Conservation (phyloP, 1,140 invertebrate genomes). For the Caenorhabditis brenneri region DNA sequence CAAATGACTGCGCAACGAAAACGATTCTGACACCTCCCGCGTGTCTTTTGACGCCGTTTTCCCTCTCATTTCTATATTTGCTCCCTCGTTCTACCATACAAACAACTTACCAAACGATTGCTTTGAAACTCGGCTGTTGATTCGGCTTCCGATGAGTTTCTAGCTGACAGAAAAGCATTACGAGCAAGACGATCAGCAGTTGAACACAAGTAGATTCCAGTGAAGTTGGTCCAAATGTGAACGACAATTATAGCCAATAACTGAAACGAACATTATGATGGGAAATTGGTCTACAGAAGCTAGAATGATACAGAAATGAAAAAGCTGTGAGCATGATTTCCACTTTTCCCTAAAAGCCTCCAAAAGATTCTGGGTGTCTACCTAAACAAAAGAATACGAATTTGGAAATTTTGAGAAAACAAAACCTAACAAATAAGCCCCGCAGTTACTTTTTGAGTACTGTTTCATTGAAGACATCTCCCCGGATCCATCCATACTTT, state of each 20-base stretch:
- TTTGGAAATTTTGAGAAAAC: no score
- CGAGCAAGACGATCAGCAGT: constrained; percentile 59
- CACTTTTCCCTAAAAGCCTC: no score
- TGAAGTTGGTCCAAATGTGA: constrained; percentile 66
- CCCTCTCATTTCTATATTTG: background rate
- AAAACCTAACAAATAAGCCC: no score
- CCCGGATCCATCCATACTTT: no score
- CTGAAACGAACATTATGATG: no score
- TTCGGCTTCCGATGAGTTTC: constrained; percentile 64
- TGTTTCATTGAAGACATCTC: no score
- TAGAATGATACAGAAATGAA: no score
- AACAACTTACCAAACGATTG: constrained; percentile 58
- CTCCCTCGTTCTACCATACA: background rate
- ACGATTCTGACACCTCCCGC: constrained; percentile 6
- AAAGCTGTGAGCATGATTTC: no score
- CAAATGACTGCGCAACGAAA: constrained; percentile 19
- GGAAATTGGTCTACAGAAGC: no score
- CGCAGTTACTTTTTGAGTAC: no score
- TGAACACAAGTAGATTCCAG: constrained; percentile 66
- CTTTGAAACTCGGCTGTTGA: constrained; percentile 57
- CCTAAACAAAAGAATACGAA: no score
- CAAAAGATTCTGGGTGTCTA: no score
- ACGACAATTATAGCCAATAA: constrained; percentile 63
- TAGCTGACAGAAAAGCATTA: constrained; percentile 66
- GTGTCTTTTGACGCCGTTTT: constrained; percentile 2